These are phyloP conservation scores for Bombus superbus DNA, from an alignment of 1,140 invertebrate species.

Conservation along the genomic window DNA sequence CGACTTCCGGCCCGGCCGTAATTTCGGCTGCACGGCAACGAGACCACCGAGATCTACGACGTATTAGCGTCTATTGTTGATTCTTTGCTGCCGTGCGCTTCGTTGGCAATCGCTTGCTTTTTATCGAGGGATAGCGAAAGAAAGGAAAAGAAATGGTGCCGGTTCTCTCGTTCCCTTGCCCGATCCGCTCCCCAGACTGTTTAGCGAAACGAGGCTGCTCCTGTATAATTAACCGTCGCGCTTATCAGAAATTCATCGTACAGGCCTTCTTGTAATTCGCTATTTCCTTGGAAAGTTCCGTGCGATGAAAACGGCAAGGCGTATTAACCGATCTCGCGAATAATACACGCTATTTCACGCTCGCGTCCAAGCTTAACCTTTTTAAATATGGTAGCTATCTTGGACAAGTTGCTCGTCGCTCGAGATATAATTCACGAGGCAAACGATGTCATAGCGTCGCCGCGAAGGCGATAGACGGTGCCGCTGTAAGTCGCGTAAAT, in stretches of 20 bases:
- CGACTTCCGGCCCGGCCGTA: conserved; percentile 44
- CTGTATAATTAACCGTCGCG: neutral
- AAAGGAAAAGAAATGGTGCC: neutral
- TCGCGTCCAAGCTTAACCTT: neutral
- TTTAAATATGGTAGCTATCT: neutral
- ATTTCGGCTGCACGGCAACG: conserved; percentile 21
- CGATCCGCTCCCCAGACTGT: neutral
- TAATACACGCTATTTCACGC: neutral
- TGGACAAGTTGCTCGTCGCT: neutral
- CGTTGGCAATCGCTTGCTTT: neutral
- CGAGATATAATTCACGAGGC: conserved; percentile 17
- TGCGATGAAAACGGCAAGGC: neutral
- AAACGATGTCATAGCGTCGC: neutral
- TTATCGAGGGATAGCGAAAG: neutral
- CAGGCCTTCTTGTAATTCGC: neutral
- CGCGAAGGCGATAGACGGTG: neutral
- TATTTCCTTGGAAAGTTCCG: neutral
- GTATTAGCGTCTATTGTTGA: conserved; percentile 33
- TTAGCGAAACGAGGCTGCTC: neutral
- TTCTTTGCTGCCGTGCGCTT: neutral
- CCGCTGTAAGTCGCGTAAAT: neutral
- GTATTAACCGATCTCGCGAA: neutral
- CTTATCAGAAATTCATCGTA: neutral
- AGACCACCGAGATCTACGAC: neutral
- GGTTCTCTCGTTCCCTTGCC: neutral